Percentiles rank a stretch among this genome's conserved stretches.
Evolutionary conservation across 2,797 vertebrate genomes (phyloP).

Genomic region (Luscinia megarhynchos): DNA sequence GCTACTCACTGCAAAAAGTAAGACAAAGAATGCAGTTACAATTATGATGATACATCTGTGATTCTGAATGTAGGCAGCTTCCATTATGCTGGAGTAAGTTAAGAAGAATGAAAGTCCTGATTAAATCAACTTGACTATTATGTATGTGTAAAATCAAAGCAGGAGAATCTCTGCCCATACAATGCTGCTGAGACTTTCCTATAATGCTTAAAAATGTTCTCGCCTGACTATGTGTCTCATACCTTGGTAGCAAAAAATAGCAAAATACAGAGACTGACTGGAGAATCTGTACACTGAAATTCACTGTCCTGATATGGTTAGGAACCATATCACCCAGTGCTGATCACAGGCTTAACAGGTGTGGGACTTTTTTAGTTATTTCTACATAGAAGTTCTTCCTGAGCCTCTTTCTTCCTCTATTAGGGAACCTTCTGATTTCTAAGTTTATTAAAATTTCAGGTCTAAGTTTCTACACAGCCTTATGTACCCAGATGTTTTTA

Average conservation of each 20-base stretch:
- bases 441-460: neutral
- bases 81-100: neutral
- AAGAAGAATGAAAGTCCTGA: slow-evolving; percentile 40
- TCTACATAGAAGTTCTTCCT: neutral
- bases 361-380: neutral
- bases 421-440: neutral
- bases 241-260: neutral
- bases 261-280: neutral
- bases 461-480: neutral
- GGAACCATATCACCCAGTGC: rapidly evolving
- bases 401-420: neutral
- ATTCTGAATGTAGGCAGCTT: slow-evolving; percentile 27
- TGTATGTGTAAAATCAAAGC: neutral
- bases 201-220: neutral
- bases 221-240: neutral
- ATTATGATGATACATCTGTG: slow-evolving; percentile 23
- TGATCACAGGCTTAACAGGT: neutral
- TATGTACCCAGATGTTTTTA: neutral
- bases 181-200: neutral
- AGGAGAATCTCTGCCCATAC: neutral
- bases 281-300: neutral
- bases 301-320: rapidly evolving
- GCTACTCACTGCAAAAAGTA: slow-evolving; percentile 12
- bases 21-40: neutral
- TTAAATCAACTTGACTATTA: slow-evolving; percentile 35